Base-by-base conservation (phyloP, 2,888 invertebrate genomes). In the Pterostichus madidus region DNA sequence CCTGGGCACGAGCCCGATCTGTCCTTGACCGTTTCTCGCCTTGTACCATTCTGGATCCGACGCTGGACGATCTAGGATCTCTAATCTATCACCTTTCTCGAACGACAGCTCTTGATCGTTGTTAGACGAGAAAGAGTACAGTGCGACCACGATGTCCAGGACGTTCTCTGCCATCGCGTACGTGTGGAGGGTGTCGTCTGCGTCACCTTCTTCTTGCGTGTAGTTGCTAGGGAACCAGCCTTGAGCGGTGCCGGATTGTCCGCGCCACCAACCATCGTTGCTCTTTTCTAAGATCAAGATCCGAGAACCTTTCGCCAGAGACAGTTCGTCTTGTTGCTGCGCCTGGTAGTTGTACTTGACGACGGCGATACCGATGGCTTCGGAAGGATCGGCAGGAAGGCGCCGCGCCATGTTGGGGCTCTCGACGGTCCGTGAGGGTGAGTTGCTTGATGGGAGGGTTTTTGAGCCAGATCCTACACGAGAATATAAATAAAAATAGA, bases 171-270 rank as follows among this genome's bases (percentile, higher is more conserved):
- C 97, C 96, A 97, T 97, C 80, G 97, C 97, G 88, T 97, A 97
- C 15, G 97, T 97, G 88, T 97, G 97, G 53, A 97, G 93, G 53
- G 96, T 95, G 87, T 96, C 96, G 87, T 97, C 97, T 44, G 93
- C 93, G 89, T 96, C 96, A 86, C 96, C 95, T 88, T 96, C 96
- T 90, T 97, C 97, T 88, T 96, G 96, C 84, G 99, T 99, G 91
- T 99, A 99, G 91, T 99, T 99, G 77, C 98, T 98, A 8, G 99
- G 99, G 90, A 99, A 99, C 99, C 99, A 98, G 17, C 96, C 96
- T 31, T 93, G 92, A 75, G 92, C 91, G 80, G 92, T 17, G 17
- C 68, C 93, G 86, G 93, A 93, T 91, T 97, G 97, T 76, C 99
- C 99, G 88, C 98, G 94, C 99, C 99, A 99, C 99, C 99, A 99